phyloP scores from a whole-genome alignment of 2,888 invertebrate genomes.

The Quadriops clusia region DNA sequence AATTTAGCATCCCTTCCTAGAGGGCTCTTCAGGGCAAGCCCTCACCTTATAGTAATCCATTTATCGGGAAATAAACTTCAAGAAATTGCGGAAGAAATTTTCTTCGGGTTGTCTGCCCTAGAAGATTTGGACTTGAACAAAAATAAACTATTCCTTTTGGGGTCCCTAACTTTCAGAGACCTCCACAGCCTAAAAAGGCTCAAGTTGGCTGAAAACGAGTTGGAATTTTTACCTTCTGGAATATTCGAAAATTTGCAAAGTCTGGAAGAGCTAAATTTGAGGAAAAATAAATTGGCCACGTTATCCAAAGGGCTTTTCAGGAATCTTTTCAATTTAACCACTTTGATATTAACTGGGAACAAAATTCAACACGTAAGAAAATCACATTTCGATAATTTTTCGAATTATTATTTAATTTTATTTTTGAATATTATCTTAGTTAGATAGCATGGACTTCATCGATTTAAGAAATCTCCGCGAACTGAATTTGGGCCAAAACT shows the following conservation, averaged over 20 bases:
- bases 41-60: constrained; percentile 48
- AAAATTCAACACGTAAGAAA: constrained; percentile 35
- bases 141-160: constrained; percentile 50
- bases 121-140: constrained; percentile 59
- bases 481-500: constrained; percentile 59
- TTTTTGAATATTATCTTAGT: constrained; percentile 30
- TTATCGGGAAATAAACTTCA: constrained; percentile 54
- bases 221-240: constrained; percentile 45
- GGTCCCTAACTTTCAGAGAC: constrained; percentile 44
- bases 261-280: constrained; percentile 43
- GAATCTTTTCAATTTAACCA: constrained; percentile 39
- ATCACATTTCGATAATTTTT: no score
- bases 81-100: constrained; percentile 45
- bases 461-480: constrained; percentile 45
- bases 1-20: constrained; percentile 45
- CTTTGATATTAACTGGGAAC: constrained; percentile 45
- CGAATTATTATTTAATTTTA: constrained; percentile 2
- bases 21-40: constrained; percentile 46
- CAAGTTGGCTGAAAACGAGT: constrained; percentile 57
- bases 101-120: constrained; percentile 45
- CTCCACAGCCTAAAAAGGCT: constrained; percentile 47
- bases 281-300: constrained; percentile 42
- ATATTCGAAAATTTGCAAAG: constrained; percentile 42
- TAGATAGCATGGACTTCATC: constrained; percentile 44
- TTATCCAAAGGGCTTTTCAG: constrained; percentile 40